Base-by-base conservation (phyloP, 2,797 vertebrate species). In the Catharus ustulatus region DNA sequence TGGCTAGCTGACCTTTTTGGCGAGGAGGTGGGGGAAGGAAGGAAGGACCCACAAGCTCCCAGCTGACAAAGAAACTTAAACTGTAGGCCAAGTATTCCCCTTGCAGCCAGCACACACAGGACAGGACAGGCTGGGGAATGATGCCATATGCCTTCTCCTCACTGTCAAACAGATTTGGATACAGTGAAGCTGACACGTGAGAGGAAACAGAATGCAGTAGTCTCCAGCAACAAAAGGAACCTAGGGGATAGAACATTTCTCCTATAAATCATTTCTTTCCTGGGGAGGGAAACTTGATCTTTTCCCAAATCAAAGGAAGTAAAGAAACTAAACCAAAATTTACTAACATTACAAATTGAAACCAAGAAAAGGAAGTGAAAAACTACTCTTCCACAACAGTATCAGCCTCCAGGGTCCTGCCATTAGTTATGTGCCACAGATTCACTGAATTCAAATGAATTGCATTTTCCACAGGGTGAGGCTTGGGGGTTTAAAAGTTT, bases 61-160 rank as follows among this genome's bases (percentile, higher is more conserved):
- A 92, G 87, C 67, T 83, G 78, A 88, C 84, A 61, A 76, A 89
- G 86, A 92, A 93, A 93, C 45, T 15, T 74, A 82, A 85, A 63
- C 92, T 90, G 68, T 42, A 13, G 54, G 57, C 87, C 93, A 95
- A 30, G 78, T 90, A 84, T 24, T 84, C 45, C 63, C 32, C 42
- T 52, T 52, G 57, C 61, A 90, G 36, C 9, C 43, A 23, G 51
- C 23, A 52, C 40, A 40, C 24, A 49, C 5, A 17, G 85, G 49
- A 75, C 40, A 40, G 40, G 40, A 40, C 22, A 66, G 76, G 22
- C 57, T 61, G 62, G 84, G 54, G 58, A 75, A 82, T 1, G 20
- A 55, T 15, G 14, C 59, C 51, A 62, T 2, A 9, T 32, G 34
- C 63, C 67, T 82, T 55, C 69, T 73, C 57, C 57, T 38, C 67